Base-by-base conservation (phyloP, 1,140 invertebrate species). In the Cydia fagiglandana region DNA sequence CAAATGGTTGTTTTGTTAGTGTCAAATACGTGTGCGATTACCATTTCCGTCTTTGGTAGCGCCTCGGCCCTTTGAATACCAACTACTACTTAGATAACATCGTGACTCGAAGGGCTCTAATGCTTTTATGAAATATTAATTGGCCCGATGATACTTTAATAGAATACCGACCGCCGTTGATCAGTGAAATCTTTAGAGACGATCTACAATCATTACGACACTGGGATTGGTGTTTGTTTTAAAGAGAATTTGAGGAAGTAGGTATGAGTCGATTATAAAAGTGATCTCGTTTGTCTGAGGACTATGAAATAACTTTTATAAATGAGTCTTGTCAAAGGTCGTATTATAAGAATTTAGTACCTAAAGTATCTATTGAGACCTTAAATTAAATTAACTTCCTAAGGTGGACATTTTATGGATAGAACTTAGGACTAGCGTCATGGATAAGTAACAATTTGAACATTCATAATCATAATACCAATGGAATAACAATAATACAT, bases 31-130 rank as follows among this genome's bases (percentile, higher is more conserved):
- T 80, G 75, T 82, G 66, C 76, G 79, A 87, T 91, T 91, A 87
- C 81, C 79, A 91, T 89, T 89, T 84, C 78, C 79, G 83, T 89
- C 88, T 89, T 87, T 87, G 80, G 41, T 81, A 28, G 56, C 64
- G 82, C 83, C 82, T 85, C 88, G 88, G 70, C 81, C 74, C 75
- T 77, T 34, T 84, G 88, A 84, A 91, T 91, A 89, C 86, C 75
- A 85, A 89, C 75, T 77, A 74, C 61, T 15, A n/a, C n/a, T n/a
- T n/a, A 56, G 88, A 89, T 91, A 84, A 78, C 73, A 89, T 90
- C 89, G 79, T 61, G 78, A 61, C 17, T 61, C 66, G 30, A 34
- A 70, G 66, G 66, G 66, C 66, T 30, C 34, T 70, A 86, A 84
- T 79, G 82, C 78, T 83, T 81, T 75, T 75, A 66, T 76, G 61